Evolutionary conservation across 2,797 vertebrate species (phyloP).

Genomic region (Neopelma chrysocephalum): DNA sequence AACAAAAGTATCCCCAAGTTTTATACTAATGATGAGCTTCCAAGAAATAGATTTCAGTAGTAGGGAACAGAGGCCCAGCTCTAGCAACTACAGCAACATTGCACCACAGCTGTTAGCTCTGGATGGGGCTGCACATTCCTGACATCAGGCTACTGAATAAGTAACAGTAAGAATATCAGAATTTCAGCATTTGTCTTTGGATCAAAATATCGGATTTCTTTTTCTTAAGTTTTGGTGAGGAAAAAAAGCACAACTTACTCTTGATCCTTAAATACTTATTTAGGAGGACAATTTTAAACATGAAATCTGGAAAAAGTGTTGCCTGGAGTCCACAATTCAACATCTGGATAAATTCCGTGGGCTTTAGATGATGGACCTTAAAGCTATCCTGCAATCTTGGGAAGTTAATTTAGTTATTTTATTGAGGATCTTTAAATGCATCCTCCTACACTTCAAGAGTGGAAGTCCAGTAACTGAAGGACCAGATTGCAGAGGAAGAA

Average conservation of each 20-base stretch:
- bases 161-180: neutral
- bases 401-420: neutral
- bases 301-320: neutral
- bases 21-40: neutral
- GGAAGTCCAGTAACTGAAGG: neutral
- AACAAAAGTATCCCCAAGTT: accelerated
- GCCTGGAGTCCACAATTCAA: neutral
- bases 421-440: neutral
- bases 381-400: neutral
- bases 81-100: neutral
- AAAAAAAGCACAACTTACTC: neutral
- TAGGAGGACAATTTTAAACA: neutral
- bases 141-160: neutral
- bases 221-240: neutral
- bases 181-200: neutral
- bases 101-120: neutral
- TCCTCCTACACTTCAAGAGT: neutral
- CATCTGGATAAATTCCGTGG: neutral
- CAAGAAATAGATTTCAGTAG: neutral
- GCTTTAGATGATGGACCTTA: neutral
- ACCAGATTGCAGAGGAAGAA: neutral
- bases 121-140: neutral
- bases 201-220: neutral
- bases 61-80: neutral
- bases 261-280: neutral